Conservation (phyloP, 2,113 vertebrate genomes). For the Hemicordylus capensis region DNA sequence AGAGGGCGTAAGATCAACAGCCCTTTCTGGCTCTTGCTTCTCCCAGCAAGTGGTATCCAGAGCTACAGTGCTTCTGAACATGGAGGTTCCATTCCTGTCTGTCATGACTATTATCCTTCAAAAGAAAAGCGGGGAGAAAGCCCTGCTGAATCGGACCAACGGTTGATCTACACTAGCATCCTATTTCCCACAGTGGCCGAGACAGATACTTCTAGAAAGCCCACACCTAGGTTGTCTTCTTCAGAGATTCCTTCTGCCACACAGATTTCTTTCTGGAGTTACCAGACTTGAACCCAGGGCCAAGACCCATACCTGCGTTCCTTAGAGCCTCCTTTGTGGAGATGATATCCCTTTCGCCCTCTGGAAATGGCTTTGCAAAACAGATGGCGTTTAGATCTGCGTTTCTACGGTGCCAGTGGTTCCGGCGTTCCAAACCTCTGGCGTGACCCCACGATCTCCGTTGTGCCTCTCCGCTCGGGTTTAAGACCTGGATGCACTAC, state of each 20-base stretch:
- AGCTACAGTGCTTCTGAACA: too few relatives aligned
- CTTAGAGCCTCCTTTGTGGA: not conserved
- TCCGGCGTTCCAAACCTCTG: not conserved
- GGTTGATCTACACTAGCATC: too few relatives aligned
- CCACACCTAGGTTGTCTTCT: not conserved
- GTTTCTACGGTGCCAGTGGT: not conserved
- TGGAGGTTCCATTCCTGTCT: too few relatives aligned
- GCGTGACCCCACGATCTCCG: not conserved
- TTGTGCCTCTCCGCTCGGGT: not conserved
- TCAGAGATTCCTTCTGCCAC: not conserved
- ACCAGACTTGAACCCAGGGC: not conserved
- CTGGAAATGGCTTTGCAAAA: not conserved
- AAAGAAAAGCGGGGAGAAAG: too few relatives aligned
- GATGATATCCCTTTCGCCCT: fast-evolving
- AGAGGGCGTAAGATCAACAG: too few relatives aligned
- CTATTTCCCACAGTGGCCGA: too few relatives aligned
- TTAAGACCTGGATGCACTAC: not conserved
- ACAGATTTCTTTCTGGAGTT: not conserved
- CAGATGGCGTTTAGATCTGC: not conserved
- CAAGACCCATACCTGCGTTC: not conserved
- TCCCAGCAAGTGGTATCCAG: too few relatives aligned
- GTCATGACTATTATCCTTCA: too few relatives aligned
- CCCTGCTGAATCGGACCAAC: too few relatives aligned
- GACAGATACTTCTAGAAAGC: too few relatives aligned
- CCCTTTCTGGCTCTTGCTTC: too few relatives aligned